Base-by-base conservation (phyloP, 1,140 invertebrate genomes). In the Papilio xuthus region DNA sequence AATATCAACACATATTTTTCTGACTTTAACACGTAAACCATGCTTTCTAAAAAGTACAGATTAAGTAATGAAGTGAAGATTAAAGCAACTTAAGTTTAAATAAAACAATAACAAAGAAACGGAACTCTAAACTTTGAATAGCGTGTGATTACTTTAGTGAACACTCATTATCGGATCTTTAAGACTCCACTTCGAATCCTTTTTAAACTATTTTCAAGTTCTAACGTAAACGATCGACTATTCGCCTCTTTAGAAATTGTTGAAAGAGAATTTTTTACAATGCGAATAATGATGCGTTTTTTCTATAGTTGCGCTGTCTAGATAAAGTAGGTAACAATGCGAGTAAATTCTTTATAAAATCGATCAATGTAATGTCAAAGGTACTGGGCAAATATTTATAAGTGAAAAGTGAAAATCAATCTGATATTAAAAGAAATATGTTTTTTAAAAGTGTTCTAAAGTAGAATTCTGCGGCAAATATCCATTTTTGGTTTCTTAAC, bases 151-250 rank as follows among this genome's bases (percentile, higher is more conserved):
- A 56, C 73, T 28, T 56, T 75, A 75, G 73, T 60, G 73, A 56
- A 75, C 56, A 75, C 50, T 75, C 73, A 75, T 75, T 75, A 75
- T 75, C 73, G 73, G 37, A 75, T 75, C 73, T 75, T 75, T 75
- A 75, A 75, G 73, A 37, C 28, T 56, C 28, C 73, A 53, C 72
- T 75, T 75, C 50, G 13, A 75, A 37, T 56, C 72, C 72, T 56
- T 75, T 60, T 75, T 56, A 75, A 56, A 75, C 73, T 75, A 75
- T 75, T 75, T 75, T 75, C 73, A 75, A 75, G 47, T 56, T 56
- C 73, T 37, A 75, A 75, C 28, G 73, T 56, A 75, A 75, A 75
- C 73, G 73, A 75, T 56, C 73, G 26, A 75, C 4, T 75, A 28
- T 26, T 32, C 50, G 26, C 18, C 47, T 50, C 47, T 23, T 37